phyloP scores from a whole-genome alignment of 2,888 invertebrate genomes.

The Neocrepidodera transversa region DNA sequence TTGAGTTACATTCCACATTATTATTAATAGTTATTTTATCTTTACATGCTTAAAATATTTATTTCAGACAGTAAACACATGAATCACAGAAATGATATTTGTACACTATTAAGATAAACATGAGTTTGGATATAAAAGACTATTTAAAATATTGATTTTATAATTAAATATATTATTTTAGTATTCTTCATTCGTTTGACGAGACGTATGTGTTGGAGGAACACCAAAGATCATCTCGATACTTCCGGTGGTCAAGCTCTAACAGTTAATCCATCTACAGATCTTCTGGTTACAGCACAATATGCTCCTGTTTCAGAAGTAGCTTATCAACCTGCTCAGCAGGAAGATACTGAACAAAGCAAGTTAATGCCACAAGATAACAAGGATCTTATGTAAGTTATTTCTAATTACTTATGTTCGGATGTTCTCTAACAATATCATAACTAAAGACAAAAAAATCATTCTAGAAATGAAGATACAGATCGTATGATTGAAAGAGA shows the following conservation, averaged over 20 bases:
- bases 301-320: slow-evolving; percentile 79
- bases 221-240: slow-evolving; percentile 60
- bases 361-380: slow-evolving; percentile 75
- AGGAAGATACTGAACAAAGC: slow-evolving; percentile 73
- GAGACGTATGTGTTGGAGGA: slow-evolving; percentile 56
- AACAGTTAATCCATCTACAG: slow-evolving; percentile 77
- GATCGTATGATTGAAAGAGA: slow-evolving; percentile 79
- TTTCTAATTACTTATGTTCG: too few species aligned
- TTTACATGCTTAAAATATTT: too few species aligned
- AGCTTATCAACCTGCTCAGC: slow-evolving; percentile 67
- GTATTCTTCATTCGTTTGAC: slow-evolving; percentile 56
- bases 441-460: neutral
- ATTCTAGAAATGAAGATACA: slow-evolving; percentile 68
- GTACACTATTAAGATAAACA: too few species aligned
- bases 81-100: too few species aligned
- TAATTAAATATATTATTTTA: too few species aligned
- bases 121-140: too few species aligned
- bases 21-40: too few species aligned
- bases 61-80: too few species aligned
- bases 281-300: slow-evolving; percentile 77
- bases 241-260: slow-evolving; percentile 65
- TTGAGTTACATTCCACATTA: too few species aligned
- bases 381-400: slow-evolving; percentile 69
- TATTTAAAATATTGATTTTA: too few species aligned
- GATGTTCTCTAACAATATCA: neutral